Percentiles rank a stretch among this genome's conserved stretches.
Evolutionary conservation across 2,113 vertebrate species (phyloP).

Genomic region (Tympanuchus pallidicinctus): DNA sequence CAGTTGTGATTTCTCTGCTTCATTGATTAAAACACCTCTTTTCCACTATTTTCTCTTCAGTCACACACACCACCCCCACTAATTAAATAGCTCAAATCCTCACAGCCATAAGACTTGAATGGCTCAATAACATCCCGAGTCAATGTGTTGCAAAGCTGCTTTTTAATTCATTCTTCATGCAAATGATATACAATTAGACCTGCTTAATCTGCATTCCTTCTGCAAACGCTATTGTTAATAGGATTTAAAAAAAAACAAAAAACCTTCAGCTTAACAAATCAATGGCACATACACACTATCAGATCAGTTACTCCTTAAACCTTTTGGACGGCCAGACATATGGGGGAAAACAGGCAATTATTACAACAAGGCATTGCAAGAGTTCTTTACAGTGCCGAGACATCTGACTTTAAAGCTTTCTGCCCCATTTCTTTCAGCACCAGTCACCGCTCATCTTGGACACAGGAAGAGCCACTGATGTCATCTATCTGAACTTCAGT

Average conservation of each 20-base stretch:
- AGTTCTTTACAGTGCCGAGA: constrained; percentile 17
- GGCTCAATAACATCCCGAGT: constrained; percentile 70
- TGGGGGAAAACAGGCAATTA: constrained; percentile 52
- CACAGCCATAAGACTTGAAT: constrained; percentile 67
- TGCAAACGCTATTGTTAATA: constrained; percentile 71
- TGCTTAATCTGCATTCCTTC: constrained; percentile 74
- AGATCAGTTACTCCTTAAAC: constrained; percentile 75
- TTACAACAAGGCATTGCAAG: constrained; percentile 48
- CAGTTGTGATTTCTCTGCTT: constrained; percentile 66
- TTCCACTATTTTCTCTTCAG: constrained; percentile 52
- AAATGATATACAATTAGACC: constrained; percentile 77
- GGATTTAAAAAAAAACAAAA: constrained; percentile 52
- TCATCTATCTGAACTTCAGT: too few species aligned
- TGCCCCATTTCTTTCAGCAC: background rate
- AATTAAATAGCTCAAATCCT: constrained; percentile 70
- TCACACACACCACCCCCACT: constrained; percentile 63
- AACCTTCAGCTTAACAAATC: constrained; percentile 63
- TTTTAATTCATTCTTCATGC: constrained; percentile 76
- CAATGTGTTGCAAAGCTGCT: constrained; percentile 74
- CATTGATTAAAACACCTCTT: constrained; percentile 66
- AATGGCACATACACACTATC: constrained; percentile 66
- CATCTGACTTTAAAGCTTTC: constrained; percentile 59
- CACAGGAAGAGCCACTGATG: too few species aligned
- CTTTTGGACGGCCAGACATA: constrained; percentile 64
- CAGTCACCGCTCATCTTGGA: background rate